Percentiles rank a stretch among this genome's conserved stretches.
Conservation (phyloP, 1,140 invertebrate species). For the Pseudomyrmex gracilis region DNA sequence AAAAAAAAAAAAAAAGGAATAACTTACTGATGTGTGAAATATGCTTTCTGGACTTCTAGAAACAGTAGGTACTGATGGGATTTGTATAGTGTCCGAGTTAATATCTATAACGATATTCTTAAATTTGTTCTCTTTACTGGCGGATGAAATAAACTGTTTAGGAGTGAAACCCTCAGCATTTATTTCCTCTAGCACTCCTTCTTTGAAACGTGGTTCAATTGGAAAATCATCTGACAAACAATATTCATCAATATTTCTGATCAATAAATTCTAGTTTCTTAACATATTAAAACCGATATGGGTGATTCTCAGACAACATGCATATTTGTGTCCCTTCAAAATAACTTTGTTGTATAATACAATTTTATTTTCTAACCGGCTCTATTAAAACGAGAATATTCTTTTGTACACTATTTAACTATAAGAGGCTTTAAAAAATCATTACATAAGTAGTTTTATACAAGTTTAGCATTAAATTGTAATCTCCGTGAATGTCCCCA, state of each 20-base stretch:
- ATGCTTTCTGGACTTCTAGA: slow-evolving; percentile 79
- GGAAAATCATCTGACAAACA: slow-evolving; percentile 79
- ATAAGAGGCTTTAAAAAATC: no score
- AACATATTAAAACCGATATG: slow-evolving; percentile 3
- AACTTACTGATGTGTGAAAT: slow-evolving; percentile 84
- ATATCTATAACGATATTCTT: slow-evolving; percentile 84
- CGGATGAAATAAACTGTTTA: slow-evolving; percentile 82
- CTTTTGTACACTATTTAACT: no score
- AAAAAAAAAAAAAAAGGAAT: slow-evolving; percentile 16
- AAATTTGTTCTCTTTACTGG: slow-evolving; percentile 79
- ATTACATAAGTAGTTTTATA: no score
- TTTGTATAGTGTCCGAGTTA: slow-evolving; percentile 80
- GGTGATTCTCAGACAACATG: no score
- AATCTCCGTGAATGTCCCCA: no score
- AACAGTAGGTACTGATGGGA: slow-evolving; percentile 75
- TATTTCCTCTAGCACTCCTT: slow-evolving; percentile 81
- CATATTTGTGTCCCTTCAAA: no score
- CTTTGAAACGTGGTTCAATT: slow-evolving; percentile 80
- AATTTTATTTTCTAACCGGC: no score
- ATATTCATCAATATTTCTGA: background rate
- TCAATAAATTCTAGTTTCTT: slow-evolving; percentile 29
- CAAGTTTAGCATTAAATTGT: no score
- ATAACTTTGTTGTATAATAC: no score
- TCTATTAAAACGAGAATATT: no score
- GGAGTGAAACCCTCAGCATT: slow-evolving; percentile 83